A percentile compares a stretch with the other conserved stretches of the same genome.
These are phyloP conservation scores for Ictidomys tridecemlineatus DNA, from an alignment of 2,113 vertebrate genomes.

Conservation along the genomic window DNA sequence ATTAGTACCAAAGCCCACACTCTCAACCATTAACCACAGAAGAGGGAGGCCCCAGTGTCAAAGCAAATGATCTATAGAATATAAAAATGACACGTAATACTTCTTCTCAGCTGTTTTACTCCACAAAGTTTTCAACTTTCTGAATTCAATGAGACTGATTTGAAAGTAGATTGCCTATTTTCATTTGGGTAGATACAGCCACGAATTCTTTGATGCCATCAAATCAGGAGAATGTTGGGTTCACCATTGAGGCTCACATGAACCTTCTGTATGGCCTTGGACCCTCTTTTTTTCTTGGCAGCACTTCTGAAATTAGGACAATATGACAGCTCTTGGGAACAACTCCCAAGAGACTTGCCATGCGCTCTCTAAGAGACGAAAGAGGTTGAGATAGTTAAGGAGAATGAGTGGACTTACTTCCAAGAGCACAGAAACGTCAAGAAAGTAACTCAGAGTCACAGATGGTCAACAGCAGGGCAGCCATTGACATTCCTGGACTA, in stretches of 20 bases:
- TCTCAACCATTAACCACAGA: background rate
- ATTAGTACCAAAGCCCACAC: background rate
- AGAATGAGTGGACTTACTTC: background rate
- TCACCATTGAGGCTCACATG: background rate
- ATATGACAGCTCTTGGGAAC: background rate
- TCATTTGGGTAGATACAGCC: background rate
- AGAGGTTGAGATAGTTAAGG: slow-evolving; percentile 20
- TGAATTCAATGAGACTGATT: background rate
- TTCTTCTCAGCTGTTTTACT: background rate
- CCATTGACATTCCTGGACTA: background rate
- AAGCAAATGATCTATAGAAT: background rate
- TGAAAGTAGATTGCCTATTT: background rate
- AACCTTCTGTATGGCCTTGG: background rate
- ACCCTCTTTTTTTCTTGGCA: background rate
- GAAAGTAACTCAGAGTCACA: slow-evolving; percentile 23
- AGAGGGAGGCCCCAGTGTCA: background rate
- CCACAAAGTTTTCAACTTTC: background rate
- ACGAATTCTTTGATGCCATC: background rate
- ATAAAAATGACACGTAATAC: background rate
- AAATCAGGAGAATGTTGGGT: background rate
- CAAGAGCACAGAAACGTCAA: slow-evolving; percentile 43
- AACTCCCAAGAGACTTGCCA: background rate
- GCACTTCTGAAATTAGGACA: slow-evolving; percentile 47
- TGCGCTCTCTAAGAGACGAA: background rate
- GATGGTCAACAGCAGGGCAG: slow-evolving; percentile 28